Base-by-base conservation (phyloP, 2,797 vertebrate genomes). In the Amazona finschi region DNA sequence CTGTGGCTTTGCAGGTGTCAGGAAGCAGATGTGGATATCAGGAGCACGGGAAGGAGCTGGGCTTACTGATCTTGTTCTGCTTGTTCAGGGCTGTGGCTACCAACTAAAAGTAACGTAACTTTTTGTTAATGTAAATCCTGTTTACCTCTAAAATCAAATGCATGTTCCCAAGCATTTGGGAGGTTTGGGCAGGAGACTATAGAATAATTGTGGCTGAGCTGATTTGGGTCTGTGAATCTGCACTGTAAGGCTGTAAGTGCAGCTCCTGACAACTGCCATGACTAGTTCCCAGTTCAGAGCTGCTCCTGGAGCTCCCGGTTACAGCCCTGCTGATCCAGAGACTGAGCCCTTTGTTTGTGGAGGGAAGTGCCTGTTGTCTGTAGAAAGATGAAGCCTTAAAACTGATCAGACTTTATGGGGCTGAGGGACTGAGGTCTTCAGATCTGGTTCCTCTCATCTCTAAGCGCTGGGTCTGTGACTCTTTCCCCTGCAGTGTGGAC, bases 1-100 rank as follows among this genome's bases (percentile, higher is more conserved):
- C 93, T 1, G 0, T 2, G 36, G 67, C n/a, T 39, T 69, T 67
- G 83, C 49, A 88, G 78, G 14, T 69, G 62, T 79, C 46, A 9
- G 85, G 78, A 71, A 73, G 16, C 91, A 78, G 66, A 69, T 36
- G 52, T 4, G 1, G 13, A n/a, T 36, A 1, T 38, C n/a, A 46
- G 8, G 22, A 65, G 72, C 36, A 8, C 4, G 72, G 27, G 8
- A 27, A n/a, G 50, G 80, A 86, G 62, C 49, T 62, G 80, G 7
- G 25, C 0, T 24, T 61, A 1, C 22, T 15, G 52, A 11, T 21
- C 6, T 38, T 25, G 0, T 27, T 14, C 2, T 3, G 2, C 44
- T 46, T 28, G 4, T 7, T 72, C 11, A 27, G 66, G 62, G 22
- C 25, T 61, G 22, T 5, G 43, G 71, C 21, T 58, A 14, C 64